Evolutionary conservation across 2,113 vertebrate genomes (phyloP).

Genomic region (Syrrhaptes paradoxus): DNA sequence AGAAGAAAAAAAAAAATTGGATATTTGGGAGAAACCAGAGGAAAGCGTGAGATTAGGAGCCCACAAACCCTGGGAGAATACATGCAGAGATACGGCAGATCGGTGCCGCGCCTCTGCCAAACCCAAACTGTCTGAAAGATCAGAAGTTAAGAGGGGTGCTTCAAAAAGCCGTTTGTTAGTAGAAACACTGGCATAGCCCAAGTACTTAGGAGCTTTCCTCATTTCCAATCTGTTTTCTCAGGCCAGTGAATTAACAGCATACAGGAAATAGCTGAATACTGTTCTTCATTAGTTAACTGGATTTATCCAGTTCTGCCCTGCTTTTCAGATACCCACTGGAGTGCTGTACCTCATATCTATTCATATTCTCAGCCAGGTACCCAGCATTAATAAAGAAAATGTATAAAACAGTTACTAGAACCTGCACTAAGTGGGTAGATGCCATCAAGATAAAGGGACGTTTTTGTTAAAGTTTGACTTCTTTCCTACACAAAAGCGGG

Average conservation of each 20-base stretch:
- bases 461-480: conserved; percentile 69
- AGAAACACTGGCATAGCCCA: not conserved
- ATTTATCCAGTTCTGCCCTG: not conserved
- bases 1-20: not conserved
- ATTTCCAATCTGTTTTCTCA: conserved; percentile 21
- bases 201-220: not conserved
- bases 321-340: not conserved
- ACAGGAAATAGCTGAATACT: conserved; percentile 39
- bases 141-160: not conserved
- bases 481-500: not conserved
- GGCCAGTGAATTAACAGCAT: not conserved
- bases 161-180: not conserved
- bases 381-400: conserved; percentile 46
- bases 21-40: not conserved
- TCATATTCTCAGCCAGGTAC: not conserved
- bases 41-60: not conserved
- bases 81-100: not conserved
- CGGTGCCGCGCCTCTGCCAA: not conserved
- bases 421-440: conserved; percentile 32
- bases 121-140: not conserved
- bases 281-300: not conserved
- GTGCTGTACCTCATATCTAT: not conserved
- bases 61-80: accelerated
- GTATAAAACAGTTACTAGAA: conserved; percentile 24
- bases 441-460: conserved; percentile 54